phyloP scores from a whole-genome alignment of 2,797 vertebrate species.

The Argyrosomus regius region DNA sequence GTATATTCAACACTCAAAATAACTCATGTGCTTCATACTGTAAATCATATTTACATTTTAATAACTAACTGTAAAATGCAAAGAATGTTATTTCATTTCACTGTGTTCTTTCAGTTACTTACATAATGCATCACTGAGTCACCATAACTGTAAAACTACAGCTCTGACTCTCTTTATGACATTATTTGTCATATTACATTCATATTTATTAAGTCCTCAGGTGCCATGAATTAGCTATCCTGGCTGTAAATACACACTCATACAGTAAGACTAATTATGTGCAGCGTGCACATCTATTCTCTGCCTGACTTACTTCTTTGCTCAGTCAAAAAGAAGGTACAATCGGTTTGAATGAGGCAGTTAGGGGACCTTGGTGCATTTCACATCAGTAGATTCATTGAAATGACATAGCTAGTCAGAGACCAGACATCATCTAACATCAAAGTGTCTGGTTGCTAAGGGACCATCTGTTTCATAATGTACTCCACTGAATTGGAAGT shows the following conservation, averaged over 20 bases:
- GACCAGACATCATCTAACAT: slow-evolving; percentile 79
- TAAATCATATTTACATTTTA: neutral
- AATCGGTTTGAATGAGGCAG: slow-evolving; percentile 49
- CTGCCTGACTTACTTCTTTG: slow-evolving; percentile 17
- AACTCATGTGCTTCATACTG: neutral
- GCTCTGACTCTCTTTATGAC: slow-evolving; percentile 6
- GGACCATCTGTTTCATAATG: slow-evolving; percentile 81
- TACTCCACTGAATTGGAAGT: slow-evolving; percentile 67
- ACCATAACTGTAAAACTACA: slow-evolving; percentile 9
- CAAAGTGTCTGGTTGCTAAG: slow-evolving; percentile 78
- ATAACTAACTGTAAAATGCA: neutral
- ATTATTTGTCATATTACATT: slow-evolving; percentile 30
- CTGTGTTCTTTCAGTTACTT: slow-evolving; percentile 16
- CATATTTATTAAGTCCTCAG: slow-evolving; percentile 2
- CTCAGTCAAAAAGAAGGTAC: slow-evolving; percentile 47
- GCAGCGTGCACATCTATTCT: slow-evolving; percentile 4
- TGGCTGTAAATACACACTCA: slow-evolving; percentile 19
- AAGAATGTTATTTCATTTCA: neutral
- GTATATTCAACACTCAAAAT: slow-evolving; percentile 9
- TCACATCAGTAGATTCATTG: slow-evolving; percentile 70
- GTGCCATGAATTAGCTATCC: slow-evolving; percentile 25
- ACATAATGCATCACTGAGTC: slow-evolving; percentile 8
- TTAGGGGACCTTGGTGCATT: slow-evolving; percentile 53
- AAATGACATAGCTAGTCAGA: slow-evolving; percentile 71
- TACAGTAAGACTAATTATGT: slow-evolving; percentile 17